Evolutionary conservation across 2,888 invertebrate genomes (phyloP), one percentile per base, ranked within the genome.

Genomic region (Caprella mutica): DNA sequence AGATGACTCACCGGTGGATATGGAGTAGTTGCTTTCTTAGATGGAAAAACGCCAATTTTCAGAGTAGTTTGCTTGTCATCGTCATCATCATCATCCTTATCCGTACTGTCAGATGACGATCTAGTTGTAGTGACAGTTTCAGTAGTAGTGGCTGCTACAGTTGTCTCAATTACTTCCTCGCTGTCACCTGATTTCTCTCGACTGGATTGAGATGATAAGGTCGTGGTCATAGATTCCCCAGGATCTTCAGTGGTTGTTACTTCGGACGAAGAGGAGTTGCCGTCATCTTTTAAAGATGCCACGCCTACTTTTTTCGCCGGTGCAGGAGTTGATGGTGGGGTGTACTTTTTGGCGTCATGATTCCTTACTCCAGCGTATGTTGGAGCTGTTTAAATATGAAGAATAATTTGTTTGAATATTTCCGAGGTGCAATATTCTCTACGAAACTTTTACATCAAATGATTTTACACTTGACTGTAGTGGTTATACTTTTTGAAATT

Each of bases 341-440:
- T 35, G 52, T 61, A 61, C 29, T 39, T 30, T 14, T 14, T 23
- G 5, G 61, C 61, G 24, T 61, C 55, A 5, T 6, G 26, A 27
- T 61, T 61, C 21, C 26, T 35, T 4, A 61, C 29, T 4, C 61
- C 61, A 14, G 61, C 43, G 46, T 42, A 52, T 2, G 58, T 58
- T 17, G 61, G 61, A 21, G 61, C 61, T 61, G 58, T 19, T n/a
- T n/a, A n/a, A n/a, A n/a, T n/a, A n/a, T n/a, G n/a, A n/a, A n/a
- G n/a, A n/a, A n/a, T n/a, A n/a, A n/a, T n/a, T n/a, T n/a, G n/a
- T n/a, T n/a, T n/a, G n/a, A n/a, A n/a, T n/a, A n/a, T n/a, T n/a
- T n/a, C n/a, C n/a, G n/a, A n/a, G n/a, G n/a, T n/a, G n/a, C n/a
- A n/a, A n/a, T n/a, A n/a, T n/a, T n/a, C n/a, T n/a, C n/a, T n/a